phyloP scores from a whole-genome alignment of 2,113 vertebrate genomes.

The Chrysemys picta region DNA sequence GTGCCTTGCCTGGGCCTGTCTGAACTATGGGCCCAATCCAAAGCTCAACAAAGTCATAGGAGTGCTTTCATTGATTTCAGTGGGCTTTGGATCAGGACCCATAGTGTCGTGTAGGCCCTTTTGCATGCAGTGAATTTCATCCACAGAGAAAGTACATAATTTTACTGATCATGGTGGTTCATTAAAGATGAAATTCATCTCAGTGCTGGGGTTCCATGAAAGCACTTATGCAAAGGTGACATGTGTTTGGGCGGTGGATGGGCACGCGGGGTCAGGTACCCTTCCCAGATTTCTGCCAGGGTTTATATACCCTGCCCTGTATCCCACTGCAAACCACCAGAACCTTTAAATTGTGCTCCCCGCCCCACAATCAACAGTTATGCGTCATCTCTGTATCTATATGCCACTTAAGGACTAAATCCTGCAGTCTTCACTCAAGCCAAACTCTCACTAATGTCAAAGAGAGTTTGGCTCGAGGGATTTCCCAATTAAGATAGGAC shows the following conservation, averaged over 20 bases:
- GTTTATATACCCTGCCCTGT: not conserved
- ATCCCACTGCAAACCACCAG: not conserved
- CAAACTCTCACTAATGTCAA: not conserved
- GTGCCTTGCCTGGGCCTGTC: not conserved
- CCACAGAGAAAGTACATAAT: not conserved
- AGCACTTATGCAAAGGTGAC: not conserved
- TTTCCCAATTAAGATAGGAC: slow-evolving; percentile 15
- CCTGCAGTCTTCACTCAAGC: not conserved
- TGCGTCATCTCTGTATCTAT: not conserved
- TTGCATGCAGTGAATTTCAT: not conserved
- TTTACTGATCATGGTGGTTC: not conserved
- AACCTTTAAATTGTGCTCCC: not conserved
- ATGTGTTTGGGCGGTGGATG: not conserved
- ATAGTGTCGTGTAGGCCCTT: not conserved
- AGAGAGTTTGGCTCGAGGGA: not conserved
- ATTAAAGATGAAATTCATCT: not conserved
- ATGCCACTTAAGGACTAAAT: not conserved
- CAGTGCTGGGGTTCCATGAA: not conserved
- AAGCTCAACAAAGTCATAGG: not conserved
- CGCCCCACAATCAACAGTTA: not conserved
- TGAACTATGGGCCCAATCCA: not conserved
- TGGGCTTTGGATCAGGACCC: not conserved
- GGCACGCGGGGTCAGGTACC: not conserved
- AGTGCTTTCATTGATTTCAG: not conserved
- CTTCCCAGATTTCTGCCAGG: not conserved